Evolutionary conservation across 2,888 invertebrate species (phyloP).

Genomic region (Norana najaformis): DNA sequence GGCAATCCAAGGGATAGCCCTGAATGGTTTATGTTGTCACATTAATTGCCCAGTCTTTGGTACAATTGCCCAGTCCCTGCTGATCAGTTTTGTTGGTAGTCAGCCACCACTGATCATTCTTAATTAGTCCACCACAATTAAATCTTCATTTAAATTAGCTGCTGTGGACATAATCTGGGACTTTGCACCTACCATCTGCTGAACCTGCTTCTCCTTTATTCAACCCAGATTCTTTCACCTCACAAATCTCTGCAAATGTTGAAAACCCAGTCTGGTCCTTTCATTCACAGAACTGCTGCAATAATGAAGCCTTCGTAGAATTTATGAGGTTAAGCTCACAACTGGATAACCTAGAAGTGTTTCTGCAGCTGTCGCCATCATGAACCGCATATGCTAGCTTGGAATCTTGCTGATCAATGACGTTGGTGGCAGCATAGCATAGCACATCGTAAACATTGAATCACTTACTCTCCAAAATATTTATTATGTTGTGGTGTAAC

Average conservation of each 20-base stretch:
- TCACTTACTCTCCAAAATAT: constrained; percentile 3
- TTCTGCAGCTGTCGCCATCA: neutral
- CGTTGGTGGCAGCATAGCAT: neutral
- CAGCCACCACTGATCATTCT: neutral
- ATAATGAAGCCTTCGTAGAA: neutral
- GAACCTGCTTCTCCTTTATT: neutral
- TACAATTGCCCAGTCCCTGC: neutral
- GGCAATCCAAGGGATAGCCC: neutral
- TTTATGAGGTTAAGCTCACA: neutral
- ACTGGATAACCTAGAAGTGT: neutral
- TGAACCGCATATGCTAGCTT: neutral
- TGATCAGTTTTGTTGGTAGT: neutral
- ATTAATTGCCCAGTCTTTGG: neutral
- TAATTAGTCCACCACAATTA: neutral
- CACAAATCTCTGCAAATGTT: neutral
- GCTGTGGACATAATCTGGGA: neutral
- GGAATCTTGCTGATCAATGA: neutral
- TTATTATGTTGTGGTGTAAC: neutral
- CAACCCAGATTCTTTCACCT: neutral
- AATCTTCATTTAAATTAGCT: neutral
- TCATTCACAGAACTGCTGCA: neutral
- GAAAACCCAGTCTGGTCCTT: neutral
- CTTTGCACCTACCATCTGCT: neutral
- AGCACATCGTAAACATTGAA: neutral
- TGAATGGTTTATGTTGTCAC: neutral